Evolutionary conservation across 2,113 vertebrate species (phyloP).

Genomic region (Vimba vimba): DNA sequence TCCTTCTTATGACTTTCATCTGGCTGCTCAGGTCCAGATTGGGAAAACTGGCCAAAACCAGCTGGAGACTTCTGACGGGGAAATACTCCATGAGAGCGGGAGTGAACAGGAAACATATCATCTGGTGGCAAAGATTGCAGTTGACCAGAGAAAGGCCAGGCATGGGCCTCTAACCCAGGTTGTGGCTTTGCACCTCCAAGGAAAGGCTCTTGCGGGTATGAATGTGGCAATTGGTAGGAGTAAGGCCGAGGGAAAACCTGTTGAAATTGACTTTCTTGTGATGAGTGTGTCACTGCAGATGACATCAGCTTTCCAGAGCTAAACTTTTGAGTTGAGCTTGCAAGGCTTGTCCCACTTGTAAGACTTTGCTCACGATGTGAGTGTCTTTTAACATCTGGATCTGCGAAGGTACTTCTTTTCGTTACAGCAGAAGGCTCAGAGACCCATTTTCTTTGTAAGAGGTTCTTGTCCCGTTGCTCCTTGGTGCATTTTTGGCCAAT

Average conservation of each 20-base stretch:
- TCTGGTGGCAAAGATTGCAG: constrained; percentile 86
- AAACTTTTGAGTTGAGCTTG: constrained; percentile 84
- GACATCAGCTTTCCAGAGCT: constrained; percentile 84
- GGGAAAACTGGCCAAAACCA: constrained; percentile 90
- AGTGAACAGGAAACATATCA: constrained; percentile 88
- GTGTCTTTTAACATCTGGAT: constrained; percentile 81
- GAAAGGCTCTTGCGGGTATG: constrained; percentile 92
- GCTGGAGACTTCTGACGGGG: constrained; percentile 91
- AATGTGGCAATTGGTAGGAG: constrained; percentile 85
- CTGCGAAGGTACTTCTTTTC: constrained; percentile 88
- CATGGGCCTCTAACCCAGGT: constrained; percentile 88
- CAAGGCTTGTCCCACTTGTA: constrained; percentile 66
- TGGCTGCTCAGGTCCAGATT: constrained; percentile 85
- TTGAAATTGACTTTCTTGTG: constrained; percentile 85
- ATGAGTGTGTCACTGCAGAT: constrained; percentile 77
- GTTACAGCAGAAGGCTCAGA: constrained; percentile 85
- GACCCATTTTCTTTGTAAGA: constrained; percentile 89
- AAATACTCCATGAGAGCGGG: constrained; percentile 85
- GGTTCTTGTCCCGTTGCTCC: constrained; percentile 87
- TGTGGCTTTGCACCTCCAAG: constrained; percentile 88
- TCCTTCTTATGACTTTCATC: constrained; percentile 95
- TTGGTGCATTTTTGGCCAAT: constrained; percentile 88
- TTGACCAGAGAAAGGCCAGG: constrained; percentile 90
- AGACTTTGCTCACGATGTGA: constrained; percentile 81
- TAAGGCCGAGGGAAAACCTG: constrained; percentile 82